Evolutionary conservation across 2,888 invertebrate genomes (phyloP).

Genomic region (Apoda limacodes): DNA sequence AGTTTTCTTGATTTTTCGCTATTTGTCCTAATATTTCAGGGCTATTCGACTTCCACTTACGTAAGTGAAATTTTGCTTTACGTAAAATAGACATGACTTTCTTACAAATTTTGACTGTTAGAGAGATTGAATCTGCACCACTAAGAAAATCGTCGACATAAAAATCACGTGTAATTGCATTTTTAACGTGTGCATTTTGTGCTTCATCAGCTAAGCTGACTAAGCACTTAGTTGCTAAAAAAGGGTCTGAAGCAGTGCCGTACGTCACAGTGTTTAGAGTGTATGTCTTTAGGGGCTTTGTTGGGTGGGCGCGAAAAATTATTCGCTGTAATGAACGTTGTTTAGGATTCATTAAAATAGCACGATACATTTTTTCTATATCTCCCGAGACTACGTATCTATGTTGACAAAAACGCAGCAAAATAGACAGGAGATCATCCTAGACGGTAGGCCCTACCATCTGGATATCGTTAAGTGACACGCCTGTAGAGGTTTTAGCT

Average conservation of each 20-base stretch:
- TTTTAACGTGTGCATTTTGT: slow-evolving; percentile 8
- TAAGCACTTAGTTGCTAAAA: slow-evolving; percentile 19
- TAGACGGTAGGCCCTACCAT: slow-evolving; percentile 18
- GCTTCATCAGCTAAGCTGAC: slow-evolving; percentile 9
- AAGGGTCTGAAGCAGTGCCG: slow-evolving; percentile 10
- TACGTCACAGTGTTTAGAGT: slow-evolving; percentile 9
- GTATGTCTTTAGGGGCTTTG: slow-evolving; percentile 3
- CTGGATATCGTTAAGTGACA: slow-evolving; percentile 17
- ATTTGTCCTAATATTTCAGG: no score
- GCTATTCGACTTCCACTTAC: no score
- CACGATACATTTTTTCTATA: slow-evolving; percentile 9
- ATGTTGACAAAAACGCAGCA: no score
- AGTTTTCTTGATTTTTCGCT: no score
- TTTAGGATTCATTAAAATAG: slow-evolving; percentile 4
- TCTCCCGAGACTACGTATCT: slow-evolving; percentile 13
- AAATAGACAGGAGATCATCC: slow-evolving; percentile 15
- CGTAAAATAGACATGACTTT: slow-evolving; percentile 11
- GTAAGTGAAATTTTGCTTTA: slow-evolving; percentile 16
- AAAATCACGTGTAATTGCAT: slow-evolving; percentile 13
- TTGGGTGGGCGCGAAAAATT: slow-evolving; percentile 3
- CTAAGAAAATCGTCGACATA: slow-evolving; percentile 20
- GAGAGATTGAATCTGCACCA: slow-evolving; percentile 8
- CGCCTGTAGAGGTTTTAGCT: slow-evolving; percentile 15
- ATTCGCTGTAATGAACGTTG: slow-evolving; percentile 7
- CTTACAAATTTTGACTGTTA: slow-evolving; percentile 10